These are phyloP conservation scores for Austrofundulus limnaeus DNA, from an alignment of 2,113 vertebrate species.

Conservation along the genomic window DNA sequence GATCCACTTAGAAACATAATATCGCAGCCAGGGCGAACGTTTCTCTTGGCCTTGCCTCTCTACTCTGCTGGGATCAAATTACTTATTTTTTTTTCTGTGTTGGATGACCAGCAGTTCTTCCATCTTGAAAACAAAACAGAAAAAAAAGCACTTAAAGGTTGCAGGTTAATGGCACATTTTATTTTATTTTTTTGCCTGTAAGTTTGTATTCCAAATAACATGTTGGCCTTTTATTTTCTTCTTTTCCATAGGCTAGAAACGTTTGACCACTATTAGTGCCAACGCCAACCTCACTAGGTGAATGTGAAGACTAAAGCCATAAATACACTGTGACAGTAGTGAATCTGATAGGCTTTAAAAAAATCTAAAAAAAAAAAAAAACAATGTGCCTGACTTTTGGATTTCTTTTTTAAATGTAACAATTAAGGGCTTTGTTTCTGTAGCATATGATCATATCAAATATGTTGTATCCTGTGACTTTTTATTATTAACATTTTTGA, in stretches of 20 bases:
- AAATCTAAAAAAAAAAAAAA: conserved; percentile 33
- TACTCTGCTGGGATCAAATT: conserved; percentile 44
- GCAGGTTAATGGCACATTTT: conserved; percentile 64
- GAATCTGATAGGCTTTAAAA: conserved; percentile 63
- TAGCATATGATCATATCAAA: conserved; percentile 75
- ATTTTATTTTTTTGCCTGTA: conserved; percentile 52
- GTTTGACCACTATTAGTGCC: conserved; percentile 81
- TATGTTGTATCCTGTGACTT: conserved; percentile 65
- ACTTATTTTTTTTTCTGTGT: conserved; percentile 51
- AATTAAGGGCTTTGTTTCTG: conserved; percentile 70
- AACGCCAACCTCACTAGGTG: conserved; percentile 80
- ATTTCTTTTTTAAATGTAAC: conserved; percentile 41
- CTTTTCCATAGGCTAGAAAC: conserved; percentile 54
- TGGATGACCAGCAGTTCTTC: conserved; percentile 43
- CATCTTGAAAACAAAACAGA: conserved; percentile 57
- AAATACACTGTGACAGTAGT: conserved; percentile 81
- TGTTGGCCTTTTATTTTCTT: conserved; percentile 43
- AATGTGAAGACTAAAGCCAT: conserved; percentile 84
- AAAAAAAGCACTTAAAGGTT: conserved; percentile 66
- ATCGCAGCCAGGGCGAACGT: conserved; percentile 59
- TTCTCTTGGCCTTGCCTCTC: conserved; percentile 44
- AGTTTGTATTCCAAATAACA: conserved; percentile 66
- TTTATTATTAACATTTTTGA: conserved; percentile 43
- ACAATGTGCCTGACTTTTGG: conserved; percentile 61
- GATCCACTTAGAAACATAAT: conserved; percentile 61